phyloP scores from a whole-genome alignment of 2,797 vertebrate species.

The Malacoraja senta region DNA sequence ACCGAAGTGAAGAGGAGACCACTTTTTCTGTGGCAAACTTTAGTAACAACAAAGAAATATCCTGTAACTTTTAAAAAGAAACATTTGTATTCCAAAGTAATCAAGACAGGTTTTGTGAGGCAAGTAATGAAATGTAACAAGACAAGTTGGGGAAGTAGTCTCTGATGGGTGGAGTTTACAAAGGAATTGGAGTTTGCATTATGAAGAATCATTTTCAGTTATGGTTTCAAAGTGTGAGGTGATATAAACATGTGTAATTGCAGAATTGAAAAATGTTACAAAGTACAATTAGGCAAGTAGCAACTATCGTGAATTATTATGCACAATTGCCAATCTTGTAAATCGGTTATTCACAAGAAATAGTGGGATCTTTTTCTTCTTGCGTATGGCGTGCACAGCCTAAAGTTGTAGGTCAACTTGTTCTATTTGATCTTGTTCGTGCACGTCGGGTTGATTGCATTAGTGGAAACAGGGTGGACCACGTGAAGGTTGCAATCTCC shows the following conservation, averaged over 20 bases:
- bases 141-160: not conserved
- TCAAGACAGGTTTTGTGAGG: not conserved
- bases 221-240: not conserved
- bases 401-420: no score
- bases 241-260: not conserved
- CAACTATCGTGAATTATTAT: not conserved
- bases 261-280: not conserved
- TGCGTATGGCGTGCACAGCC: no score
- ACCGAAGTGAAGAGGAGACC: not conserved
- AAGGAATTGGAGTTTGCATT: conserved; percentile 19
- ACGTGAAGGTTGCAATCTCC: no score
- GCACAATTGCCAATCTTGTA: not conserved
- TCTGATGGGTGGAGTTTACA: not conserved
- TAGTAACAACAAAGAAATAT: not conserved
- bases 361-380: no score
- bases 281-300: not conserved
- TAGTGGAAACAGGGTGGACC: no score
- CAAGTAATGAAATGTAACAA: not conserved
- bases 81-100: not conserved
- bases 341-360: not conserved
- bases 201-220: not conserved
- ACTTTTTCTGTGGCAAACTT: not conserved
- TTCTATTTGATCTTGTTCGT: no score
- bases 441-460: no score
- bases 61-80: no score